Conservation (phyloP, 2,888 invertebrate genomes). For the Cantharis flavilabris region DNA sequence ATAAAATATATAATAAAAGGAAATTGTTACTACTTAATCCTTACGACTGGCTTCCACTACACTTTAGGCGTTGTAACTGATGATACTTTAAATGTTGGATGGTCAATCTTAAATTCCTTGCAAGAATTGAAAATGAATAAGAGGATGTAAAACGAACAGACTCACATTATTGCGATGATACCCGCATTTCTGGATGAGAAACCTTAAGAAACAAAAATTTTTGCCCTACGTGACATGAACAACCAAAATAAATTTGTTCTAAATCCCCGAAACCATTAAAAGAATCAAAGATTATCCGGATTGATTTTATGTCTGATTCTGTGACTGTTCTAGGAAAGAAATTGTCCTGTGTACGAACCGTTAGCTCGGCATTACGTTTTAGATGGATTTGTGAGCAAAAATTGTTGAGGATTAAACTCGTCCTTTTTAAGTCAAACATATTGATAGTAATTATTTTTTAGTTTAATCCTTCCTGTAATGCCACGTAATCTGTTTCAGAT, state of each 20-base stretch:
- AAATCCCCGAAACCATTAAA: constrained; percentile 48
- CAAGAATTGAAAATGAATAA: no score
- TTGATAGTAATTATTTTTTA: not conserved
- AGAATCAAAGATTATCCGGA: constrained; percentile 52
- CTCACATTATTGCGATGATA: no score
- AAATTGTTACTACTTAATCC: no score
- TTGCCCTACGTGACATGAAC: not conserved
- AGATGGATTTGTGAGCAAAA: not conserved
- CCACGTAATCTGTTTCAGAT: not conserved
- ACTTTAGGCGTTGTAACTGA: no score
- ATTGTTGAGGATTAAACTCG: not conserved
- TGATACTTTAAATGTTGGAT: no score
- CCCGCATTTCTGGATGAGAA: not conserved
- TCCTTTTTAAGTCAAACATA: not conserved
- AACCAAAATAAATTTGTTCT: constrained; percentile 29
- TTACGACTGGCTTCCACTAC: no score
- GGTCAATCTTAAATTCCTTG: no score
- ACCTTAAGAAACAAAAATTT: not conserved
- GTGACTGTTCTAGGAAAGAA: constrained; percentile 34
- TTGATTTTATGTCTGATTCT: constrained; percentile 50
- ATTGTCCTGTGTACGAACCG: constrained; percentile 27
- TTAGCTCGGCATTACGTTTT: constrained; percentile 28
- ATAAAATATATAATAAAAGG: no score
- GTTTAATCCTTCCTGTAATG: not conserved
- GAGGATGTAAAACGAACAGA: no score